A percentile compares a stretch with the other conserved stretches of the same genome.
Evolutionary conservation across 2,113 vertebrate genomes (phyloP).

Genomic region (Corvus hawaiiensis): DNA sequence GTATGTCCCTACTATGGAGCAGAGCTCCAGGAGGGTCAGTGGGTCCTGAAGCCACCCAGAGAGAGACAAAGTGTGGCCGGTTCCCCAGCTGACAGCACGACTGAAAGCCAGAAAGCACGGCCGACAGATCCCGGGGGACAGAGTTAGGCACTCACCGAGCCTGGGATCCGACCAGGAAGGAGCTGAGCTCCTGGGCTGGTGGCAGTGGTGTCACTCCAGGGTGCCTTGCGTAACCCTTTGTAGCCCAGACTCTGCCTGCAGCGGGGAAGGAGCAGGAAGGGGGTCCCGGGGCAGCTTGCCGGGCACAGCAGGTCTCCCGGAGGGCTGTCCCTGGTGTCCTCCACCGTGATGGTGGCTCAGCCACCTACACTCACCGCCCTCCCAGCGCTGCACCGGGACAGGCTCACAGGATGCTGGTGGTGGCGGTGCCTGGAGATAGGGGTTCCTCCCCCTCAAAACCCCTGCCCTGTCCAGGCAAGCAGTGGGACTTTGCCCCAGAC

Average conservation of each 20-base stretch:
- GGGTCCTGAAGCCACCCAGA: neutral
- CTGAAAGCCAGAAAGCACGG: neutral
- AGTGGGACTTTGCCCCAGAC: neutral
- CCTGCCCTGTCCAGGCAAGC: neutral
- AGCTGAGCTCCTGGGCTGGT: conserved; percentile 10
- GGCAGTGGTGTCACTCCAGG: conserved; percentile 47
- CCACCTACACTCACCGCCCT: too few relatives aligned
- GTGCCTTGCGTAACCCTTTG: conserved; percentile 55
- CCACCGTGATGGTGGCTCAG: neutral
- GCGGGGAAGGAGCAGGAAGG: neutral
- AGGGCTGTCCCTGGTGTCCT: neutral
- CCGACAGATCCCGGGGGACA: neutral
- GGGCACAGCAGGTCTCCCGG: neutral
- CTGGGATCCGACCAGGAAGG: conserved; percentile 52
- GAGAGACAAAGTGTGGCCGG: neutral
- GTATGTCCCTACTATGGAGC: neutral
- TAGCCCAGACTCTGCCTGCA: conserved; percentile 22
- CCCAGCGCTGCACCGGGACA: neutral
- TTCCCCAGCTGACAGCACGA: neutral
- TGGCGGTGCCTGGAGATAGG: rapidly evolving
- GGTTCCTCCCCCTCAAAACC: too few relatives aligned
- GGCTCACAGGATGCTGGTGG: neutral
- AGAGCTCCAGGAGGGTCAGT: neutral
- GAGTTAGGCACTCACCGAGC: conserved; percentile 15
- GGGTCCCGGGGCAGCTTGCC: neutral